Evolutionary conservation across 2,113 vertebrate species (phyloP).

Genomic region (Bos indicus): DNA sequence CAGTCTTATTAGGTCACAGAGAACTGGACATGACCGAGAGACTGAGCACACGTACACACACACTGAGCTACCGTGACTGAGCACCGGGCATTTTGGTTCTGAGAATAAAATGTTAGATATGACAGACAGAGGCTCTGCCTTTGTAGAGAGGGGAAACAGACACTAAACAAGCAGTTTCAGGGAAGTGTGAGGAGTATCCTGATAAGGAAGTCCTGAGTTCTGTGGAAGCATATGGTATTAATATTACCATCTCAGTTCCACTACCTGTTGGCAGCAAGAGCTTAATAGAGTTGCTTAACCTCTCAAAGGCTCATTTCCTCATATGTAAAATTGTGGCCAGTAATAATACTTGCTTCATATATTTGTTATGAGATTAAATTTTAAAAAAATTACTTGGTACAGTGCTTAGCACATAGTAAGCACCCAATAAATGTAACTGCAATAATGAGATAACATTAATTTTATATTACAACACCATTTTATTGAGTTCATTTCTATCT

Average conservation of each 20-base stretch:
- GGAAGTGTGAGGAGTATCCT: background rate
- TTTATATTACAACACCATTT: background rate
- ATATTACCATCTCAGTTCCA: background rate
- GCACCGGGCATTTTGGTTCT: background rate
- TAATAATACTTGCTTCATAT: background rate
- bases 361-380: background rate
- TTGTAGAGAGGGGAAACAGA: background rate
- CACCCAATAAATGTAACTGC: background rate
- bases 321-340: background rate
- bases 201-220: background rate
- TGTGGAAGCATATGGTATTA: background rate
- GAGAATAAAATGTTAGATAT: background rate
- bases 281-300: background rate
- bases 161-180: background rate
- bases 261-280: background rate
- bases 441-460: background rate
- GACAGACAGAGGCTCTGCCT: background rate
- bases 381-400: background rate
- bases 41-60: background rate
- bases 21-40: background rate
- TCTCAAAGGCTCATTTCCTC: constrained; percentile 44
- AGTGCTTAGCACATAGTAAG: background rate
- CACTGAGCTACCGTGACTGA: background rate
- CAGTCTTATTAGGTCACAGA: background rate
- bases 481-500: constrained; percentile 13